Evolutionary conservation across 1,140 invertebrate genomes (phyloP).

Genomic region (Protaetia brevitarsis): DNA sequence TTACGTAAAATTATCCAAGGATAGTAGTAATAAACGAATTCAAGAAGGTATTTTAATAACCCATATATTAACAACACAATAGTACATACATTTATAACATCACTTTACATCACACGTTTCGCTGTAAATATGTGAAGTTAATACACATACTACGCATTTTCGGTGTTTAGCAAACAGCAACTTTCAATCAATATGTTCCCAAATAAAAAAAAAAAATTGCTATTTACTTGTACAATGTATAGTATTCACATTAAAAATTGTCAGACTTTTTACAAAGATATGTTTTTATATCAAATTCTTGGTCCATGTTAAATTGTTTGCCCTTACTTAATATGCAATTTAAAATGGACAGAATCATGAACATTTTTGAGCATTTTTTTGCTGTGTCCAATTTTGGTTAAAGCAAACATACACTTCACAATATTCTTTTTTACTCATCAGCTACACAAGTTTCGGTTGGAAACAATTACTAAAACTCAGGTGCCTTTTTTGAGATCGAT

Average conservation of each 20-base stretch:
- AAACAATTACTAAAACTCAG: conserved; percentile 40
- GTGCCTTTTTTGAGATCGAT: conserved; percentile 33
- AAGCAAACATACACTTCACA: not conserved
- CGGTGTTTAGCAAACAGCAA: conserved; percentile 21
- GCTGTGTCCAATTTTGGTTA: not conserved
- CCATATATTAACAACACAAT: conserved; percentile 49
- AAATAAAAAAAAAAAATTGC: too few species aligned
- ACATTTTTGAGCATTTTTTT: not conserved
- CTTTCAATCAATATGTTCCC: not conserved
- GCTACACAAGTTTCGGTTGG: conserved; percentile 28
- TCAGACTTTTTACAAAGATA: conserved; percentile 16
- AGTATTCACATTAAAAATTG: not conserved
- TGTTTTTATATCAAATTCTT: not conserved
- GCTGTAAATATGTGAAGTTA: conserved; percentile 45
- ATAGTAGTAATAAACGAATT: conserved; percentile 21
- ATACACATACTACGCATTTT: conserved; percentile 13
- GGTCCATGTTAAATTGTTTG: not conserved
- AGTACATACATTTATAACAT: conserved; percentile 34
- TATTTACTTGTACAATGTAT: conserved; percentile 21
- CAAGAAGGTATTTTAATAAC: conserved; percentile 42
- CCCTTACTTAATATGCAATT: not conserved
- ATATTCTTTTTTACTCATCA: too few species aligned
- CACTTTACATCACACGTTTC: conserved; percentile 27
- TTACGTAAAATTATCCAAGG: not conserved
- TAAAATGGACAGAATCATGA: not conserved